These are phyloP conservation scores for Enteromius treurensis DNA, from an alignment of 2,797 vertebrate species.

Conservation along the genomic window DNA sequence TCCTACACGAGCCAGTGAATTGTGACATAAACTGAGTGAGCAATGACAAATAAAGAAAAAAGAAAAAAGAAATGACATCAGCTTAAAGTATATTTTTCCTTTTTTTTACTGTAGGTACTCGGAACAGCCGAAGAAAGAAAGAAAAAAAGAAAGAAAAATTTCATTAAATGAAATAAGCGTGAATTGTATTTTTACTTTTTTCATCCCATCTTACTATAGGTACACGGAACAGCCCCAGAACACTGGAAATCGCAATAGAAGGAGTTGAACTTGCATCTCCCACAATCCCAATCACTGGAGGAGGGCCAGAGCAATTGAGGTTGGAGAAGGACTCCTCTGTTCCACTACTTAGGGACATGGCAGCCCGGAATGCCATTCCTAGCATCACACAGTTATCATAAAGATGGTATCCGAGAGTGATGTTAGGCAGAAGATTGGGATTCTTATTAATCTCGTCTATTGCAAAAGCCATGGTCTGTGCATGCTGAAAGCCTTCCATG, in stretches of 20 bases:
- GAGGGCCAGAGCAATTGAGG: conserved; percentile 48
- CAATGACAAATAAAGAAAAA: no score
- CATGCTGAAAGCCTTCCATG: conserved; percentile 64
- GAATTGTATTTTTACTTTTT: neutral
- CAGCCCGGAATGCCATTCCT: conserved; percentile 68
- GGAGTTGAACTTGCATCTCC: conserved; percentile 65
- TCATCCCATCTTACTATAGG: conserved; percentile 60
- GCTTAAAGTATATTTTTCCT: no score
- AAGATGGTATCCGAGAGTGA: no score
- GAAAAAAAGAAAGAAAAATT: no score
- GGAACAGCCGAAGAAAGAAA: no score
- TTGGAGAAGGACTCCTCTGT: conserved; percentile 28
- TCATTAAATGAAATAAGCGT: no score
- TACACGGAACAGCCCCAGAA: conserved; percentile 63
- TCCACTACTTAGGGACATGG: conserved; percentile 65
- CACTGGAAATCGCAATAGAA: conserved; percentile 66
- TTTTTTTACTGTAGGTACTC: no score
- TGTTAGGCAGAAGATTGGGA: conserved; percentile 52
- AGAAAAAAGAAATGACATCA: no score
- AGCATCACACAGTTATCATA: conserved; percentile 3
- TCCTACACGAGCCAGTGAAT: no score
- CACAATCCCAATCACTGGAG: conserved; percentile 65
- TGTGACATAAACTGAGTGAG: no score
- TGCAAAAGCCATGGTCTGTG: conserved; percentile 72
- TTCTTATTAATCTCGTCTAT: conserved; percentile 75